Conservation (phyloP, 1,140 invertebrate genomes). For the Helicoverpa armigera region DNA sequence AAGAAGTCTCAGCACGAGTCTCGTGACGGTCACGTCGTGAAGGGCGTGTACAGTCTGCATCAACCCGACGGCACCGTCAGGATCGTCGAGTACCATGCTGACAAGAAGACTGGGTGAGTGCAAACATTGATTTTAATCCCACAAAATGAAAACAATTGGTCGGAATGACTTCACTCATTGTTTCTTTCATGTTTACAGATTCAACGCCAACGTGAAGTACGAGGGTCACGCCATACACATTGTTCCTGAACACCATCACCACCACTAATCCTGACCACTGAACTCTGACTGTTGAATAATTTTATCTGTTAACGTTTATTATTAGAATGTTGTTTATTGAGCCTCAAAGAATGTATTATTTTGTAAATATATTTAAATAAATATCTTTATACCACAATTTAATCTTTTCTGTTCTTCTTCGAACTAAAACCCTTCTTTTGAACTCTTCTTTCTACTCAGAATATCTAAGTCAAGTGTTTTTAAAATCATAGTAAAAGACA, state of each 20-base stretch:
- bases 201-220: slow-evolving; percentile 43
- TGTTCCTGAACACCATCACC: slow-evolving; percentile 41
- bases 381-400: too few species aligned
- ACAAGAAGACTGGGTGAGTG: slow-evolving; percentile 75
- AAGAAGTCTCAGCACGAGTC: too few species aligned
- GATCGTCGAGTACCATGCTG: slow-evolving; percentile 45
- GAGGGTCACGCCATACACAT: slow-evolving; percentile 38
- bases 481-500: too few species aligned
- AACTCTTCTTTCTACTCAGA: too few species aligned
- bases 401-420: too few species aligned
- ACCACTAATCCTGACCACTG: background rate
- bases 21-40: too few species aligned
- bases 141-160: background rate
- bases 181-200: slow-evolving; percentile 22
- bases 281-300: background rate
- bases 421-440: too few species aligned
- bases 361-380: background rate
- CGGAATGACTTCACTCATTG: background rate
- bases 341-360: slow-evolving; percentile 14
- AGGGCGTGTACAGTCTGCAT: too few species aligned
- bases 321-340: slow-evolving; percentile 2
- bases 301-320: background rate
- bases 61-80: too few species aligned
- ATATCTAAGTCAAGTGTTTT: too few species aligned
- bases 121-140: background rate